phyloP scores from a whole-genome alignment of 2,797 vertebrate genomes.

The Simalia tracyae region DNA sequence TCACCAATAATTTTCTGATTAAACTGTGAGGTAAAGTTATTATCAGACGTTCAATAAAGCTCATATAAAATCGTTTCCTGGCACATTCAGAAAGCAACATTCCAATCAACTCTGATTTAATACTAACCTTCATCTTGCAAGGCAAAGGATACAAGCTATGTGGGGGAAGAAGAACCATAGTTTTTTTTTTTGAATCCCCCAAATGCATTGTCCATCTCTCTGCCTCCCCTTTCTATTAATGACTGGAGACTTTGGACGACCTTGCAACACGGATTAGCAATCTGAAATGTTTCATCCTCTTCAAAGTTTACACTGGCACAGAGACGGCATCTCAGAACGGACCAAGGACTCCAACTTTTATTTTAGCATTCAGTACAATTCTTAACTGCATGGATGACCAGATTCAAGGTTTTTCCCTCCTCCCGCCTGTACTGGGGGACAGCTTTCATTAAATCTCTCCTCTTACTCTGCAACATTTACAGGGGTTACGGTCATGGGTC shows the following conservation, averaged over 20 bases:
- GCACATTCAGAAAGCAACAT: conserved; percentile 4
- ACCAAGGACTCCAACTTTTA: not conserved
- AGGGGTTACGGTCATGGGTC: not conserved
- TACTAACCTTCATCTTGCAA: conserved; percentile 26
- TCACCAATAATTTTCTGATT: not conserved
- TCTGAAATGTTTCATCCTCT: not conserved
- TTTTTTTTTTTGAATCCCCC: not conserved
- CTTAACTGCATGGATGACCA: not conserved
- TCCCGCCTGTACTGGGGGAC: not conserved
- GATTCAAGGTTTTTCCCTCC: not conserved
- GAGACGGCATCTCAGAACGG: not conserved
- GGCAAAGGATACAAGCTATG: conserved; percentile 46
- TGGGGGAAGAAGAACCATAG: conserved; percentile 18
- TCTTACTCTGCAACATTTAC: not conserved
- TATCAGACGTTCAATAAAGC: not conserved
- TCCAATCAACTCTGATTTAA: conserved; percentile 40
- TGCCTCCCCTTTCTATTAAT: not conserved
- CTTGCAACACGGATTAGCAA: not conserved
- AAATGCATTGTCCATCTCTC: not conserved
- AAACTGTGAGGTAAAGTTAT: not conserved
- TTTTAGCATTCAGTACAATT: conserved; percentile 6
- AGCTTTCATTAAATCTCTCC: conserved; percentile 23
- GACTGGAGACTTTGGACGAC: conserved; percentile 33
- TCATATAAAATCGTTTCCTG: not conserved
- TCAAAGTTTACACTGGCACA: not conserved